Percentiles rank a stretch among this genome's conserved stretches.
phyloP scores from a whole-genome alignment of 2,113 vertebrate species.

The human region DNA sequence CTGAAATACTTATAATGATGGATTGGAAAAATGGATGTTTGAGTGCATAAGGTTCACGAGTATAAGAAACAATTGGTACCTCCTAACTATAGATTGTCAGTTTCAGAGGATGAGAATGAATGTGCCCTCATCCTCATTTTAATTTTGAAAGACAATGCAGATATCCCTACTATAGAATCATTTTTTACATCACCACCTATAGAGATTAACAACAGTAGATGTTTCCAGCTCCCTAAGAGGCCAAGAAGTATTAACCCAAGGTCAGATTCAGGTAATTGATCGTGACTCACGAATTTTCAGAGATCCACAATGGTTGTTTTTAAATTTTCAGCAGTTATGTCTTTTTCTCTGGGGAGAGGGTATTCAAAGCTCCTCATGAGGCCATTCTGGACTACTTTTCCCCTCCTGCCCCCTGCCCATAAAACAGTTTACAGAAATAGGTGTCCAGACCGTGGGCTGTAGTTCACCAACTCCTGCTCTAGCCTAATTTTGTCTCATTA shows the following conservation, averaged over 20 bases:
- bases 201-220: background rate
- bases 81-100: no score
- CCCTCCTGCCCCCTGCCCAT: no score
- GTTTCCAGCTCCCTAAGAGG: background rate
- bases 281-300: background rate
- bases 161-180: background rate
- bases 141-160: background rate
- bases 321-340: background rate
- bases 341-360: background rate
- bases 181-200: background rate
- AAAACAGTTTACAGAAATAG: background rate
- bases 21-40: background rate
- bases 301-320: background rate
- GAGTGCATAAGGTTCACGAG: background rate
- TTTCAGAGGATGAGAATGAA: background rate
- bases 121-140: background rate
- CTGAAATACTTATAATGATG: background rate
- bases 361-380: background rate
- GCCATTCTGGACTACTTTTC: background rate
- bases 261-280: background rate
- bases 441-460: background rate
- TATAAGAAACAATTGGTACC: background rate
- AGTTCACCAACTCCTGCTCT: background rate
- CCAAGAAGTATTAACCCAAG: background rate
- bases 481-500: background rate